These are phyloP conservation scores for Tachysurus vachellii DNA, from an alignment of 2,113 vertebrate genomes.

Conservation along the genomic window DNA sequence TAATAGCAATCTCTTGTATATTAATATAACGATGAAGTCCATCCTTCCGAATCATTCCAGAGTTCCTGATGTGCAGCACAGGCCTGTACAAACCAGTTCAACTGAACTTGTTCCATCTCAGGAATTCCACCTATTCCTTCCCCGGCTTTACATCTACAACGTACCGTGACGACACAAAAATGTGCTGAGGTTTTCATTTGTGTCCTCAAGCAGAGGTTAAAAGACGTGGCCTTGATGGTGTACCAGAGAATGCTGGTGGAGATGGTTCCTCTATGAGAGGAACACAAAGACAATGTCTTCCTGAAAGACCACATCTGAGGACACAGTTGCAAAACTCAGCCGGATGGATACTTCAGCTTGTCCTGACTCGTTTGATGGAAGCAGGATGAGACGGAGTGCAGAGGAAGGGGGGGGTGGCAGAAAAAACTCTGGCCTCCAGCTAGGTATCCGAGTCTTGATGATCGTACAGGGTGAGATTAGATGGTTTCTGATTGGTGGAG, in stretches of 20 bases:
- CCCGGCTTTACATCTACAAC: neutral
- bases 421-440: neutral
- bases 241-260: neutral
- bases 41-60: neutral
- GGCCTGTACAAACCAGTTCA: neutral
- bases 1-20: neutral
- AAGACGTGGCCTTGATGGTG: neutral
- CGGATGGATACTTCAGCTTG: constrained; percentile 7
- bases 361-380: constrained; percentile 39
- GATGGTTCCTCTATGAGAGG: neutral
- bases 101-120: neutral
- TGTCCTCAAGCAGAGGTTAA: neutral
- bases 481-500: constrained; percentile 45
- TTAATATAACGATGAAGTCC: neutral
- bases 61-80: neutral
- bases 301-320: neutral
- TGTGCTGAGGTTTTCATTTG: neutral
- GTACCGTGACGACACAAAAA: neutral
- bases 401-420: neutral
- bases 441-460: neutral
- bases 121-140: neutral
- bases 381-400: constrained; percentile 15
- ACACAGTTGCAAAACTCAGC: neutral
- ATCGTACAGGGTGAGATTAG: neutral
- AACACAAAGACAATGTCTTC: neutral